Evolutionary conservation across 2,113 vertebrate genomes (phyloP).

Genomic region (Myodes glareolus): DNA sequence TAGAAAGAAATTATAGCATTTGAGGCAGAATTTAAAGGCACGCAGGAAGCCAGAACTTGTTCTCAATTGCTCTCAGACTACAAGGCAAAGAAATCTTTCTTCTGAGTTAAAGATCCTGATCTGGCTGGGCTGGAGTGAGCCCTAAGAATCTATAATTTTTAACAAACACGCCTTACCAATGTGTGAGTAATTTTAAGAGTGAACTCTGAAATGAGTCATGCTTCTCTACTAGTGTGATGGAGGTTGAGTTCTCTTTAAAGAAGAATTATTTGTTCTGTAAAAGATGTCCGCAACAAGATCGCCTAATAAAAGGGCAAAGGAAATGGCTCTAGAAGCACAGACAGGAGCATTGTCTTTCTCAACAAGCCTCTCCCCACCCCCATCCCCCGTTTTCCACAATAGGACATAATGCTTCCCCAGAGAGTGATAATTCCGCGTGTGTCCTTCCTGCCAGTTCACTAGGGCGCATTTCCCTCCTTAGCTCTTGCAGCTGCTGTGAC

Average conservation of each 20-base stretch:
- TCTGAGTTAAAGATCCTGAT: neutral
- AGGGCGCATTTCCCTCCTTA: neutral
- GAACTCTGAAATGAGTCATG: neutral
- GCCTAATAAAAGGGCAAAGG: neutral
- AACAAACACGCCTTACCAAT: neutral
- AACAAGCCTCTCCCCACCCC: neutral
- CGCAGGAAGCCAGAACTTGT: neutral
- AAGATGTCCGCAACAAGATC: neutral
- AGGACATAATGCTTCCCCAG: neutral
- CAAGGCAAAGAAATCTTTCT: neutral
- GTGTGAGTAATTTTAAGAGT: neutral
- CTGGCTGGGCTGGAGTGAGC: neutral
- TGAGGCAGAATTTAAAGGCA: neutral
- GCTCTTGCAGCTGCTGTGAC: neutral
- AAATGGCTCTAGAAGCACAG: neutral
- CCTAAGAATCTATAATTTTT: neutral
- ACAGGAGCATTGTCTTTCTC: neutral
- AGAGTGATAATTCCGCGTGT: neutral
- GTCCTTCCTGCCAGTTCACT: neutral
- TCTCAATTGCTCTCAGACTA: neutral
- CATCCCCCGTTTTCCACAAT: neutral
- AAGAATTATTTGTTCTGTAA: constrained; percentile 36
- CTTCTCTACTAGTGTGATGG: neutral
- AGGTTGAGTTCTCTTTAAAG: constrained; percentile 26
- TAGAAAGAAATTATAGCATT: neutral